Evolutionary conservation across 2,113 vertebrate species (phyloP), one percentile per base, ranked within the genome.

Genomic region (Murina feae): DNA sequence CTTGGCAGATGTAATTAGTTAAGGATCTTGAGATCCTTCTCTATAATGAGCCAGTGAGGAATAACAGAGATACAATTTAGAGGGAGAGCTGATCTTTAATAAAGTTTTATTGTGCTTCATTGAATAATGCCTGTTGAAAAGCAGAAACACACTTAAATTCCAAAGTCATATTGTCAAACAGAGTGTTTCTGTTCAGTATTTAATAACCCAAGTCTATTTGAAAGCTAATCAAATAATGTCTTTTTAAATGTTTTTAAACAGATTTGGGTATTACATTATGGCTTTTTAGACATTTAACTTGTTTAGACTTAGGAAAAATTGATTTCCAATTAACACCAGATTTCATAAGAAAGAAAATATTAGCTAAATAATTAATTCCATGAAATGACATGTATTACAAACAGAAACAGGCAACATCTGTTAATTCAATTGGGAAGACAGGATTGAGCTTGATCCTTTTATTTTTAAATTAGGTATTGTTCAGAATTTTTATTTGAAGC

Each of bases 331-430:
- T 95, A 95, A 93, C 68, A 95, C 94, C 96, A 97, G 84, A 95
- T 97, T 97, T 97, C 87, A 87, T 95, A 86, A 90, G 68, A 89
- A 89, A 92, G 89, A 94, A 96, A 97, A 97, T 96, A 96, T 94
- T 97, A 97, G 37, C 94, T 97, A 95, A 96, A 93, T 96, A 97
- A 97, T 96, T 95, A 92, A 93, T 94, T 94, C 84, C 60, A 65
- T 90, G 76, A 90, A 86, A 82, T 85, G 74, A 49, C 81, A 79
- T 94, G 90, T 96, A 95, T 96, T 95, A 76, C 93, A 96, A 96
- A 97, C 85, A 97, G 81, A 96, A 94, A 84, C 58, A 96, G 84
- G 60, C 93, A 96, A 63, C 71, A 90, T 96, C 93, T 97, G 90
- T 91, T 96, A 84, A 95, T 92, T 97, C 75, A 91, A 0, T 87